Percentiles rank a stretch among this genome's conserved stretches.
Conservation (phyloP, 2,113 vertebrate genomes). For the Heterotis niloticus region DNA sequence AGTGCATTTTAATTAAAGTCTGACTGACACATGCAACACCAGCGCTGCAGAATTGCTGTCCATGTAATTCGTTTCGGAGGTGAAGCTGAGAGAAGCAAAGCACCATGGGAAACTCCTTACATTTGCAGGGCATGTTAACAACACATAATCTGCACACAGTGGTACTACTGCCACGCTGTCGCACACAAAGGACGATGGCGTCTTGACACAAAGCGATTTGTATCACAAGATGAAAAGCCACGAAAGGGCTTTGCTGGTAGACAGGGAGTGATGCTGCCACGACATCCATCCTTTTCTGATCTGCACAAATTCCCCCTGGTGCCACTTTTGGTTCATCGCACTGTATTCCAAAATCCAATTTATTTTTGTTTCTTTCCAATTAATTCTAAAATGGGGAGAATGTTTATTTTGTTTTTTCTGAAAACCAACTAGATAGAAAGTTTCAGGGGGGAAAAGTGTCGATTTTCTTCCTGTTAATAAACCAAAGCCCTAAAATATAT, state of each 20-base stretch:
- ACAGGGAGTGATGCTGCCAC: constrained; percentile 1
- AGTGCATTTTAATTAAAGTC: no score
- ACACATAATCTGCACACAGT: background rate
- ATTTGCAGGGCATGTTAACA: background rate
- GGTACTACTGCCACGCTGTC: background rate
- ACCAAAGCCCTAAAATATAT: constrained; percentile 1
- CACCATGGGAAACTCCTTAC: background rate
- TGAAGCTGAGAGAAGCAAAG: background rate
- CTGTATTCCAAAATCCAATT: constrained; percentile 38
- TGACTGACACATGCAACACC: no score
- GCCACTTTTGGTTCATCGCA: constrained; percentile 28
- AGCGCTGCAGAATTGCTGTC: no score
- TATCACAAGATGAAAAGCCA: background rate
- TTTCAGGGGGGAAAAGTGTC: constrained; percentile 16
- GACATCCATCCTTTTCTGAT: background rate
- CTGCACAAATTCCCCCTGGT: constrained; percentile 22
- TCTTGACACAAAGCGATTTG: no score
- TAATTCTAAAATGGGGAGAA: constrained; percentile 24
- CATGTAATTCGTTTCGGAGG: no score
- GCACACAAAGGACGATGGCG: background rate
- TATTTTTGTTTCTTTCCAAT: constrained; percentile 35
- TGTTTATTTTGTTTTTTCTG: constrained; percentile 6
- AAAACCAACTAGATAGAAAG: constrained; percentile 31
- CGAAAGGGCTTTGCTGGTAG: background rate
- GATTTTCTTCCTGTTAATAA: background rate